Conservation (phyloP, 2,888 invertebrate species). For the Dryobota labecula region DNA sequence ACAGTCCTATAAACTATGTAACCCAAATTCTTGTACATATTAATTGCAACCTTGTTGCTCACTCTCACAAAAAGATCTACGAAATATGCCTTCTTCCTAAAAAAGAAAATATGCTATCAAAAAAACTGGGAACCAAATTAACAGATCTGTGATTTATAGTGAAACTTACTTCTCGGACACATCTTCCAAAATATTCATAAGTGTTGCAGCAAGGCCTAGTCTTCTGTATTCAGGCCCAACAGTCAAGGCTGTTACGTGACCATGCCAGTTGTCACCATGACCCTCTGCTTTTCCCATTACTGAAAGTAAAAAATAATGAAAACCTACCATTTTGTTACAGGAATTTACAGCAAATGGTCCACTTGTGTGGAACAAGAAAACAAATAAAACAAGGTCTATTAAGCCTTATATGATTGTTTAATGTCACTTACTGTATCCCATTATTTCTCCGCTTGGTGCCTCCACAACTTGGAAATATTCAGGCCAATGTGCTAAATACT, state of each 20-base stretch:
- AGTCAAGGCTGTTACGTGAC: constrained; percentile 99
- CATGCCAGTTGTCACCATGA: constrained; percentile 98
- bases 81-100: constrained; percentile 98
- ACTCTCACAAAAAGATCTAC: constrained; percentile 99
- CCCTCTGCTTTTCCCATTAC: constrained; percentile 99
- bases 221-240: constrained; percentile 98
- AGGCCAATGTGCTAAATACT: constrained; percentile 99
- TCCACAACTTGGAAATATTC: constrained; percentile 99
- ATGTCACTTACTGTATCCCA: constrained; percentile 97
- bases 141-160: background rate
- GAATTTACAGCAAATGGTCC: background rate
- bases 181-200: constrained; percentile 98
- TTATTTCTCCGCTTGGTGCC: constrained; percentile 98
- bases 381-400: background rate
- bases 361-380: background rate
- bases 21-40: constrained; percentile 98
- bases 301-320: constrained; percentile 80
- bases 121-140: background rate
- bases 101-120: constrained; percentile 64
- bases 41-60: constrained; percentile 98
- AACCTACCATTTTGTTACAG: background rate
- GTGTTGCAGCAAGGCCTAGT: constrained; percentile 96
- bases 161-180: constrained; percentile 96
- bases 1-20: constrained; percentile 99
- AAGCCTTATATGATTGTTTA: background rate